These are phyloP conservation scores for Leucoptera coffeella DNA, from an alignment of 2,888 invertebrate genomes.

Conservation along the genomic window DNA sequence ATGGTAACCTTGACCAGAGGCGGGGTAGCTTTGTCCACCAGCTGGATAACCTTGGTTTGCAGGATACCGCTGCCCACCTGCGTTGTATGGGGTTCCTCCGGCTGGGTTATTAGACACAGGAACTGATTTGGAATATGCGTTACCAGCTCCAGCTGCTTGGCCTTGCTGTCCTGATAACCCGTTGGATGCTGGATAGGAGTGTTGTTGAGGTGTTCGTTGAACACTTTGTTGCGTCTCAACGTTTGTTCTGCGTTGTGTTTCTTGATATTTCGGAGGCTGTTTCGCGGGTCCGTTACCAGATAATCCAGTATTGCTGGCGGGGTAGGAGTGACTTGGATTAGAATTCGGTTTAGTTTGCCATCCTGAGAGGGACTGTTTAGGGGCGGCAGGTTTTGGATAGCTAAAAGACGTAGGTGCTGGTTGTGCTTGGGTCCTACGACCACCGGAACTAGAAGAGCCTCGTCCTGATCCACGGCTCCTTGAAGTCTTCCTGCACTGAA, in stretches of 20 bases:
- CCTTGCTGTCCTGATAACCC: conserved; percentile 3
- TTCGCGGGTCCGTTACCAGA: conserved; percentile 6
- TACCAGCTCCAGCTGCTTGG: conserved; percentile 2
- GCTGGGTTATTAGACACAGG: not conserved
- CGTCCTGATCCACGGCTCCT: conserved; percentile 27
- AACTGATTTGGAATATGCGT: conserved; percentile 8
- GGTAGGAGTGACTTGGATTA: conserved; percentile 10
- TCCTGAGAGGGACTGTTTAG: conserved; percentile 24
- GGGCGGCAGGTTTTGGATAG: conserved; percentile 20
- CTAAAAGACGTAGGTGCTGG: conserved; percentile 35
- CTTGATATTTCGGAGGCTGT: not conserved
- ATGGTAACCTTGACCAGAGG: not conserved
- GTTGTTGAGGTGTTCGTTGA: not conserved
- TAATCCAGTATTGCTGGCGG: conserved; percentile 10
- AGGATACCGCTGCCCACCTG: not conserved
- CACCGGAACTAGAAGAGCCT: conserved; percentile 19
- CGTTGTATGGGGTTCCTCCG: not conserved
- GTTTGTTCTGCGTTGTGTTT: conserved; percentile 5
- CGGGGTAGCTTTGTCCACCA: not conserved
- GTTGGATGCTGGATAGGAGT: conserved; percentile 6
- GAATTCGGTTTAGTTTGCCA: conserved; percentile 35
- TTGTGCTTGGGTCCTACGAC: conserved; percentile 22
- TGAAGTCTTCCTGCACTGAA: conserved; percentile 29
- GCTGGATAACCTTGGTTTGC: not conserved
- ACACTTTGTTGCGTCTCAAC: not conserved